These are phyloP conservation scores for Maccullochella peelii DNA, from an alignment of 2,113 vertebrate genomes.

Conservation along the genomic window DNA sequence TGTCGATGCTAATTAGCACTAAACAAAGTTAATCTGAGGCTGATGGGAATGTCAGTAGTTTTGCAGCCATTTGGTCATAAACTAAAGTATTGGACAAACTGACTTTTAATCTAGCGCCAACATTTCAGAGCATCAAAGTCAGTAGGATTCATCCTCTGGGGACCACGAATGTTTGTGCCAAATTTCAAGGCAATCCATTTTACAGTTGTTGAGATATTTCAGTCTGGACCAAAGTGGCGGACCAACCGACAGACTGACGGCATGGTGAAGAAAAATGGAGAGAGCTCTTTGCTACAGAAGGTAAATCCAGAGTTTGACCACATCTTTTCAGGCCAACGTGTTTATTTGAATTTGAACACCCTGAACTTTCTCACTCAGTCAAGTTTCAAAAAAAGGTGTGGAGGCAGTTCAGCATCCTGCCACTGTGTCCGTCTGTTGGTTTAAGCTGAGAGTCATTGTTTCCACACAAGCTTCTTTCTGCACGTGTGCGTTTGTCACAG, in stretches of 20 bases:
- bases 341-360: slow-evolving; percentile 14
- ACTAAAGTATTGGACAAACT: no score
- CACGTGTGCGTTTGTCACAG: not conserved
- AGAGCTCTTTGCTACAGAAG: not conserved
- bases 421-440: slow-evolving; percentile 50
- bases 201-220: no score
- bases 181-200: no score
- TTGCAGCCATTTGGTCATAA: no score
- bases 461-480: not conserved
- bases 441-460: slow-evolving; percentile 52
- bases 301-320: not conserved
- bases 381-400: not conserved
- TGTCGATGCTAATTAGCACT: no score
- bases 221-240: not conserved
- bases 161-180: not conserved
- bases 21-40: no score
- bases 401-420: slow-evolving; percentile 46
- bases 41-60: no score
- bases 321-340: not conserved
- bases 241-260: not conserved
- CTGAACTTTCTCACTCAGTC: not conserved
- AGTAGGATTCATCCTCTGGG: not conserved
- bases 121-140: no score
- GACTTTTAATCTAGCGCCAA: no score
- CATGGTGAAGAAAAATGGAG: no score